Evolutionary conservation across 1,140 invertebrate species (phyloP), one percentile per base, ranked within the genome.

Genomic region (Danaus melanippus): DNA sequence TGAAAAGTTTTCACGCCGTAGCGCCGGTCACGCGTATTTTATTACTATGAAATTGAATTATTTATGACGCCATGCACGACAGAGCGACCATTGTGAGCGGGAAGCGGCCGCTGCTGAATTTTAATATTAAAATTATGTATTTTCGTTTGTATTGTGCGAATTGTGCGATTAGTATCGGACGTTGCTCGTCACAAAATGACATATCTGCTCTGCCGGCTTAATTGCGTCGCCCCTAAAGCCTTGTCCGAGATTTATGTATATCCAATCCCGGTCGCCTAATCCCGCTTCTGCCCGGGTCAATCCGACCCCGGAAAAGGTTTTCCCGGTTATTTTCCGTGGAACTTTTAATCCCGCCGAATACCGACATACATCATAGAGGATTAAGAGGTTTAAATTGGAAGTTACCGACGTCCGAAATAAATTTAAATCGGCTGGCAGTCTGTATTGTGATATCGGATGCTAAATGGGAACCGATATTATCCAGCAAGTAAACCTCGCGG

Each of bases 381-480:
- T 86, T 86, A 84, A 84, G 81, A 84, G 84, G 81, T 85, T 86
- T 86, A 86, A 86, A 85, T 86, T 86, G 84, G 84, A 86, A 86
- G 81, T 86, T 84, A 86, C 84, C 84, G 81, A 85, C 81, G 81
- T 84, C 80, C 79, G 81, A 84, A 84, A 86, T 86, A 86, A 85
- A 86, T 86, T 86, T 85, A 82, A 84, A 86, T 84, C 84, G 81
- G 76, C 73, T 74, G 77, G 83, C 81, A 83, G 70, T 74, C 73
- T 74, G 77, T 84, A 86, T 86, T 86, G 84, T 86, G 84, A 84
- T 86, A 86, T 78, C 75, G 77, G 75, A 79, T 81, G 77, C 77
- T 84, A 79, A 84, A 84, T 84, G 76, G 77, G 64, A 77, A 70
- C 74, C 78, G 65, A 76, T 82, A 84, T 81, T 82, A 77, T 79